These are phyloP conservation scores for Caenorhabditis japonica DNA, from an alignment of 2,888 invertebrate genomes.

Conservation along the genomic window DNA sequence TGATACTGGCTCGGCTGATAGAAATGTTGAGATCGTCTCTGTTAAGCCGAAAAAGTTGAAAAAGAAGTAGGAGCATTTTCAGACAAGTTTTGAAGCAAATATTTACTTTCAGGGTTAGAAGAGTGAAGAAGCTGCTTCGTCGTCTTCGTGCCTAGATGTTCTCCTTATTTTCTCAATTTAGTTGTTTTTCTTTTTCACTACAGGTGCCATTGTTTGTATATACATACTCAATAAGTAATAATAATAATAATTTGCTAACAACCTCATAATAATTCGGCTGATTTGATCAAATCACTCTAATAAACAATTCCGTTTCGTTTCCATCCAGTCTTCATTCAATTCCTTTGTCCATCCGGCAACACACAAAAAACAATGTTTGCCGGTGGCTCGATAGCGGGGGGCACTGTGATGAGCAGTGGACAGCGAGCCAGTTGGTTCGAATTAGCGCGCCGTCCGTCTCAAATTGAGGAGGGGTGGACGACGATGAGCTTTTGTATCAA, in stretches of 20 bases:
- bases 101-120: constrained; percentile 20
- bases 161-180: background rate
- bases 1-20: constrained; percentile 8
- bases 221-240: constrained; percentile 32
- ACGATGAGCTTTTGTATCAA: constrained; percentile 38
- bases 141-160: constrained; percentile 27
- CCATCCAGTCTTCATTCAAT: constrained; percentile 2
- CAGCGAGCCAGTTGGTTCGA: constrained; percentile 37
- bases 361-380: constrained; percentile 39
- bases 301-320: background rate
- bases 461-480: constrained; percentile 18
- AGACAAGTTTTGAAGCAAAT: background rate
- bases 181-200: constrained; percentile 4
- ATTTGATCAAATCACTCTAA: constrained; percentile 22
- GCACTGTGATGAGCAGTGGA: constrained; percentile 19
- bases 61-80: constrained; percentile 19
- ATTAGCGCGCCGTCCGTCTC: constrained; percentile 28
- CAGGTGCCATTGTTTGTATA: constrained; percentile 44
- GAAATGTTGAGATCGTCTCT: constrained; percentile 37
- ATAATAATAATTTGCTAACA: constrained; percentile 11
- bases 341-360: constrained; percentile 13
- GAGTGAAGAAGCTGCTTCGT: constrained; percentile 29
- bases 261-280: constrained; percentile 25
- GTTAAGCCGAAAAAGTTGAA: constrained; percentile 48
- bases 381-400: constrained; percentile 16